Base-by-base conservation (phyloP, 2,888 invertebrate genomes). In the Orchesella flavescens region DNA sequence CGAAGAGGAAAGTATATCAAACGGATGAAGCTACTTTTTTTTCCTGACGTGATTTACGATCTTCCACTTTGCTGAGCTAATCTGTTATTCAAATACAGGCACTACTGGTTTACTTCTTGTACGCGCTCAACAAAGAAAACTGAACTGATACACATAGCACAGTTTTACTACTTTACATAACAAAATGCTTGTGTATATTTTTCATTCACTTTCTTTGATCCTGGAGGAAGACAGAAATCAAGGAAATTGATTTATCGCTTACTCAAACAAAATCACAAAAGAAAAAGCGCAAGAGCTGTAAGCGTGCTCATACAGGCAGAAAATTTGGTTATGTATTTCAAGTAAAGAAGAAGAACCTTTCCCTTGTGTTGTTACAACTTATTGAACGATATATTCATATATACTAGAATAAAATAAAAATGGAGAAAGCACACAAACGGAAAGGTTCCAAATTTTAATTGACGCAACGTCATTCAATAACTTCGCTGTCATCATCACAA, bases 11-110 rank as follows among this genome's bases (percentile, higher is more conserved):
- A 17, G 46, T 49, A 49, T 68, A 13, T n/a, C 1, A 43, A 17
- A 43, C 19, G 7, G 68, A 68, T 49, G 68, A 68, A 23, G 13
- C 23, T 17, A 49, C 68, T 68, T 46, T 34, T 63, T 19, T 68
- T 7, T n/a, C n/a, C n/a, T 23, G 21, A 19, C 53, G 65, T 83
- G 82, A 76, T 83, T 83, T 77, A 76, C 66, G 82, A 77, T 63
- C 61, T 71, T 69, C 55, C 34, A 72, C 66, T 55, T 34, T 71
- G 12, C 17, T 57, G 55, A 34, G 24, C 72, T 76, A 83, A 83
- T 83, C 72, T 83, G 82, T 63, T 83, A 83, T 71, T 83, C 82
- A 72, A 83, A 83, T 75, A 46, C 17, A 44, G 7, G 15, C 17
- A 49, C n/a, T 44, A 44, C 13, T 66, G 17, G 44, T 34, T 34